These are phyloP conservation scores for Emys orbicularis DNA, from an alignment of 2,797 vertebrate species.

Conservation along the genomic window DNA sequence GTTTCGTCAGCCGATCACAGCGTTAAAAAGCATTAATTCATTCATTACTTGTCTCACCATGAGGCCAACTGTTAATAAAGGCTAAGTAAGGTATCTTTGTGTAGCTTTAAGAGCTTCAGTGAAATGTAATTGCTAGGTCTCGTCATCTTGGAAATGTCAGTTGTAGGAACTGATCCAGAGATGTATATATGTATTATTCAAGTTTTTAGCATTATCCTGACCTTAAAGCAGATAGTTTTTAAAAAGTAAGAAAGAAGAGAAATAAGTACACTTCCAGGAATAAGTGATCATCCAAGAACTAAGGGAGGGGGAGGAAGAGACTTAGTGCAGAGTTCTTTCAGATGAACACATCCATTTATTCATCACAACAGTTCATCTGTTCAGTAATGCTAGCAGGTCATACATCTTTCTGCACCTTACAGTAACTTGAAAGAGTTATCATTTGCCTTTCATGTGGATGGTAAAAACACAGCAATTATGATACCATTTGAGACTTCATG, in stretches of 20 bases:
- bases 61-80: slow-evolving; percentile 42
- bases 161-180: not conserved
- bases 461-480: slow-evolving; percentile 18
- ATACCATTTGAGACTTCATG: not conserved
- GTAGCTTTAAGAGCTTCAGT: not conserved
- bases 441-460: slow-evolving; percentile 16
- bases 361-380: not conserved
- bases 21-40: slow-evolving; percentile 42
- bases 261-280: slow-evolving; percentile 1
- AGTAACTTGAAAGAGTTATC: slow-evolving; percentile 30
- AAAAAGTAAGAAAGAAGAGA: not conserved
- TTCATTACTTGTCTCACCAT: slow-evolving; percentile 8
- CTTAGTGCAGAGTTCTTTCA: not conserved
- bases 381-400: not conserved
- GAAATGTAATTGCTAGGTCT: not conserved
- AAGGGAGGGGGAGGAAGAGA: not conserved
- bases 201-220: slow-evolving; percentile 9
- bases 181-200: slow-evolving; percentile 17
- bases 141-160: slow-evolving; percentile 33
- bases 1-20: slow-evolving; percentile 25
- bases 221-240: not conserved
- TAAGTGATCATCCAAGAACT: not conserved
- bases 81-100: not conserved
- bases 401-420: slow-evolving; percentile 14
- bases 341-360: not conserved